Base-by-base conservation (phyloP, 92 coral and sea anemone species). In the Virgularia gustaviana region DNA sequence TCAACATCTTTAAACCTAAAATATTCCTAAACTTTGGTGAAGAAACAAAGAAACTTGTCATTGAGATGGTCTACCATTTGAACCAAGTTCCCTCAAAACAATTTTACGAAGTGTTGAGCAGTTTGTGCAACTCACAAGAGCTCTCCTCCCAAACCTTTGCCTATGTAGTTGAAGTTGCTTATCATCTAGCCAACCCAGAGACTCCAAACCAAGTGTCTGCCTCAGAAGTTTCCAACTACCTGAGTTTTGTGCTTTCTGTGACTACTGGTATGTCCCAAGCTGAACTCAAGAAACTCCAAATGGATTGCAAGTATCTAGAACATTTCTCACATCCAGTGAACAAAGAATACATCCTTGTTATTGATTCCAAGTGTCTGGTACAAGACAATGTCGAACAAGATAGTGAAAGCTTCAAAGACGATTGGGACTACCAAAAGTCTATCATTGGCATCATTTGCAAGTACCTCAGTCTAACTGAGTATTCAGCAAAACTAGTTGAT, bases 31-130 rank as follows among this genome's bases (percentile, higher is more conserved):
- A 22, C 22, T 80, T 89, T 65, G 70, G 70, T 56, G 81, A 60
- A 44, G 64, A 71, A 9, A 66, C 74, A 47, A 96, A 94, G 71
- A 63, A 78, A 24, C 72, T 82, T 18, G 79, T 91, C 3, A 51
- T 85, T 37, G 96, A 94, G 77, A 76, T 94, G 22, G 64, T 94
- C 57, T 94, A 51, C 25, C 75, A 68, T 20, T 24, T 47, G 4
- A 36, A 36, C 9, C 30, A 49, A 13, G 11, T 32, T 42, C 75
- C 61, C 1, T 35, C 75, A 12, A 36, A 20, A n/a, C 24, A 68
- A 34, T 32, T 68, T 23, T 51, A 25, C 51, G 62, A 35, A 27
- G 47, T 32, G 47, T 47, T 68, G 12, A 54, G 38, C 13, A 34
- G 3, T 6, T 68, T 68, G 23, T 49, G 61, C 22, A 51, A 13